Evolutionary conservation across 2,113 vertebrate genomes (phyloP).

Genomic region (Mustela lutreola): DNA sequence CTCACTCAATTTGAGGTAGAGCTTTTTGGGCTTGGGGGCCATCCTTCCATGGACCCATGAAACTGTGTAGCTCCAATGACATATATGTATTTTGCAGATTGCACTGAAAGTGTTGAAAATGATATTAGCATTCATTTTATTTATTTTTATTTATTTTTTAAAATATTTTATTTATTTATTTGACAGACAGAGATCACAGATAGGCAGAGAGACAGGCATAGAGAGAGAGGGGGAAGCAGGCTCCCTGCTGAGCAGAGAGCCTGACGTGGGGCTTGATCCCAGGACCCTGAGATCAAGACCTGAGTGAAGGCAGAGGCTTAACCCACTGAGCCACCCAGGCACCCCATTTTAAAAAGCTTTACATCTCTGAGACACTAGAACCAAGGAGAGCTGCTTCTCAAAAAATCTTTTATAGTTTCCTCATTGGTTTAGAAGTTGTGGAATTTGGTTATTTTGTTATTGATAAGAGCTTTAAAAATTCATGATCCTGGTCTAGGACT

Average conservation of each 20-base stretch:
- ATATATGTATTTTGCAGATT: background rate
- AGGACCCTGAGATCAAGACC: too few relatives aligned
- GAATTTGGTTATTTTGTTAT: background rate
- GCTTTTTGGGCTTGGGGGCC: background rate
- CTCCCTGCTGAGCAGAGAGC: too few relatives aligned
- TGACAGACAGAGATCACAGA: too few relatives aligned
- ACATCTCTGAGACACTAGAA: background rate
- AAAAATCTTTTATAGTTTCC: background rate
- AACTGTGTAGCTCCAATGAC: background rate
- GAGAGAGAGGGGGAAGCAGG: too few relatives aligned
- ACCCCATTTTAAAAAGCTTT: slow-evolving; percentile 34
- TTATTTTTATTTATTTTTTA: background rate
- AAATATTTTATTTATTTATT: too few relatives aligned
- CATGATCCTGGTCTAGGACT: background rate
- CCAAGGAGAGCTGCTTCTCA: background rate
- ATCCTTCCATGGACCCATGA: background rate
- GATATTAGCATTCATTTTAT: slow-evolving; percentile 58
- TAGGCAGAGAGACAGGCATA: too few relatives aligned
- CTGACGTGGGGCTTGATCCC: too few relatives aligned
- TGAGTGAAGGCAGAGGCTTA: too few relatives aligned
- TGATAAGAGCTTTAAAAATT: background rate
- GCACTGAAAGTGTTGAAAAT: background rate
- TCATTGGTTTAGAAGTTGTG: background rate
- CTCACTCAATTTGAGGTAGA: background rate
- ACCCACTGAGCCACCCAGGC: too few relatives aligned